phyloP scores from a whole-genome alignment of 92 coral and sea anemone genomes.

The Chrysogorgia sp. region DNA sequence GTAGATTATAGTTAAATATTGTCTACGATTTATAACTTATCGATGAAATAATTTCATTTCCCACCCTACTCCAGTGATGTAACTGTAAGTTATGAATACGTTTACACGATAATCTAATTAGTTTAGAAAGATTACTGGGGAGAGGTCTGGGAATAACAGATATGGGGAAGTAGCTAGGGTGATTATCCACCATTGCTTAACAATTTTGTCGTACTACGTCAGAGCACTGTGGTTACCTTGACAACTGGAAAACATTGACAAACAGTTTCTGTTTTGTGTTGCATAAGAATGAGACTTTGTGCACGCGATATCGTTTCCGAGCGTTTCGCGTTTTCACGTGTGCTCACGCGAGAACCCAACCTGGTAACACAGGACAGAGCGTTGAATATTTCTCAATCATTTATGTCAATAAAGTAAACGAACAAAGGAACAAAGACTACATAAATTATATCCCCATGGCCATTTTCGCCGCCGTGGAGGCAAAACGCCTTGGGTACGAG shows the following conservation, averaged over 20 bases:
- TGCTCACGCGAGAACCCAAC: too few species aligned
- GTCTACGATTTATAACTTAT: not conserved
- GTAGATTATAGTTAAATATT: too few species aligned
- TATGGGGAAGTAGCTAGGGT: not conserved
- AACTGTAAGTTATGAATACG: constrained; percentile 37
- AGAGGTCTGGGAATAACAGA: constrained; percentile 11
- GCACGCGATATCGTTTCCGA: too few species aligned
- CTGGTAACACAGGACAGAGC: too few species aligned
- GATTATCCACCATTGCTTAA: not conserved
- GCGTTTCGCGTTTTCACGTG: too few species aligned
- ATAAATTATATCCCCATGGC: too few species aligned
- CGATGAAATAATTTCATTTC: not conserved
- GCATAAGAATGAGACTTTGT: too few species aligned
- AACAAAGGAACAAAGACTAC: too few species aligned
- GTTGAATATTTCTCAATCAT: too few species aligned
- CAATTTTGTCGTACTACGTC: constrained; percentile 23
- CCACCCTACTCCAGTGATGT: constrained; percentile 21
- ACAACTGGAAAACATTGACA: not conserved
- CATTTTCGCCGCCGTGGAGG: too few species aligned
- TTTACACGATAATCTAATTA: constrained; percentile 24
- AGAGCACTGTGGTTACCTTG: constrained; percentile 1
- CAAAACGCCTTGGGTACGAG: too few species aligned
- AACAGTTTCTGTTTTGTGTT: not conserved
- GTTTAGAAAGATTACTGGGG: constrained; percentile 13
- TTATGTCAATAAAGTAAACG: too few species aligned